A percentile compares a stretch with the other conserved stretches of the same genome.
These are phyloP conservation scores for Peromyscus maniculatus DNA, from an alignment of 2,113 vertebrate genomes.

Conservation along the genomic window DNA sequence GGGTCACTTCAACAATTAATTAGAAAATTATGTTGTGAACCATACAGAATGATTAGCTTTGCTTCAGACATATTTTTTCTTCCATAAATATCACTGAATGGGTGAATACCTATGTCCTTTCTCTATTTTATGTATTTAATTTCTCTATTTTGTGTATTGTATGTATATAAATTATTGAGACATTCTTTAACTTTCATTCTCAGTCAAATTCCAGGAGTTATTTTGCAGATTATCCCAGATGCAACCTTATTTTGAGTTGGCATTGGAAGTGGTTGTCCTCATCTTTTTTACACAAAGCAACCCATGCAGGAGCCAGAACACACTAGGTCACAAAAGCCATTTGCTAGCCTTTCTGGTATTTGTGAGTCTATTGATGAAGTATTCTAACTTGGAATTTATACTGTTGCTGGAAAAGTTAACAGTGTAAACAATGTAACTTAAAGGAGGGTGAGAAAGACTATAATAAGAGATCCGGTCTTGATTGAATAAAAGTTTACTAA, in stretches of 20 bases:
- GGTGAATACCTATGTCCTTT: background rate
- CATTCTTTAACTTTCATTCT: background rate
- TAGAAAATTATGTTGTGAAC: background rate
- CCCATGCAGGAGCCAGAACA: background rate
- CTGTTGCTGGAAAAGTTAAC: background rate
- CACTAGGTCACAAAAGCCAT: background rate
- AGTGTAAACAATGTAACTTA: background rate
- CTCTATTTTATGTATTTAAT: background rate
- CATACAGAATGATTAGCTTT: background rate
- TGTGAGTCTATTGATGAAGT: background rate
- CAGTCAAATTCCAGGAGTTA: background rate
- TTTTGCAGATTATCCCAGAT: background rate
- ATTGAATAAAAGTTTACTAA: background rate
- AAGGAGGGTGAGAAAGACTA: background rate
- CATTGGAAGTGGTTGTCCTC: background rate
- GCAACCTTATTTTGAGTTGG: background rate
- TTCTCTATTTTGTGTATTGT: background rate
- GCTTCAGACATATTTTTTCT: background rate
- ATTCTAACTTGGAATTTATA: background rate
- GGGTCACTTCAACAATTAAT: slow-evolving; percentile 47
- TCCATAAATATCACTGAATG: slow-evolving; percentile 2
- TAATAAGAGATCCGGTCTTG: background rate
- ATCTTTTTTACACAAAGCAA: background rate
- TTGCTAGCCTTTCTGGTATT: background rate
- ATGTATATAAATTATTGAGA: background rate